Evolutionary conservation across 2,797 vertebrate species (phyloP), one percentile per base, ranked within the genome.

Genomic region (Melanotaenia pygmaea): DNA sequence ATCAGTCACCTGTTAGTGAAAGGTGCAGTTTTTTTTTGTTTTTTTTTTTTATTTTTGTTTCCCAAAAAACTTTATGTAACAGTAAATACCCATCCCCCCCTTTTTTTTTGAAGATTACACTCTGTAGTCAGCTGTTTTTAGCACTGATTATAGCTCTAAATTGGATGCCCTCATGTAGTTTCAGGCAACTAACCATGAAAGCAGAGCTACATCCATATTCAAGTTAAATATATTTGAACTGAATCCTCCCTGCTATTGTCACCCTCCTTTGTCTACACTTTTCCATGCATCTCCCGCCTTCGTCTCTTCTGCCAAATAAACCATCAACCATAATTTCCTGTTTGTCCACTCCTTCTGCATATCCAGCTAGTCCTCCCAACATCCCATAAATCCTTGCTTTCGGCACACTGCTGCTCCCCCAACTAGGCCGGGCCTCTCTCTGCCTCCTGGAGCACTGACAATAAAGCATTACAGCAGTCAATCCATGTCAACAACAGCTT

Each of bases 401-500:
- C 91, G 86, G 92, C 89, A 32, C 90, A 89, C 91, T 84, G 77
- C 85, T 86, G 77, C 86, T 86, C 79, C 87, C 88, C 87, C 85
- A 84, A 89, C 86, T 79, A 85, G 83, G 77, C 91, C 82, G 88
- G 85, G 90, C 92, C 92, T 93, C 91, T 91, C 92, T 92, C 92
- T 89, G 88, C 89, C 93, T 95, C 93, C 94, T 95, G 92, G 93
- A 94, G 94, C 94, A 92, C 90, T 94, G 94, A 95, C 94, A 95
- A 95, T 95, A 94, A 93, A 93, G 94, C 93, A 94, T 94, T 95
- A 95, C 94, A 94, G 94, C 94, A 95, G 94, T 95, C 94, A 94
- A 94, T 95, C 94, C 95, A 95, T 95, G 94, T 95, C 95, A 95
- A 94, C 94, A 95, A 92, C 93, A 94, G 95, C 94, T 95, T 95